Percentiles rank a stretch among this genome's conserved stretches.
Evolutionary conservation across 2,113 vertebrate species (phyloP).

Genomic region (Atrichornis clamosus): DNA sequence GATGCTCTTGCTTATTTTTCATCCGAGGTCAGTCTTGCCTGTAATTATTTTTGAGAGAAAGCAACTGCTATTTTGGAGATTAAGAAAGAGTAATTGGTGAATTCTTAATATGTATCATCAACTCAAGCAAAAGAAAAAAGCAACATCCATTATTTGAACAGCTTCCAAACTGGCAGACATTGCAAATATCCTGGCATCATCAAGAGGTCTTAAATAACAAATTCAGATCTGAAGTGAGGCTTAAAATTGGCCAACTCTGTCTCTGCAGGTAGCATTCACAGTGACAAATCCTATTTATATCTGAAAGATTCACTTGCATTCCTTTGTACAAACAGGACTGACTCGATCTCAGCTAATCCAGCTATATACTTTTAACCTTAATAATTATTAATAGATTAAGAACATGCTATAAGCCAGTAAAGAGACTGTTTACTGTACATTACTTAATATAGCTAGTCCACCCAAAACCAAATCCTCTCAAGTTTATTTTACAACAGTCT

Average conservation of each 20-base stretch:
- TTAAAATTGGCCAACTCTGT: neutral
- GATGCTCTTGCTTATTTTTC: neutral
- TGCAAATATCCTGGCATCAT: neutral
- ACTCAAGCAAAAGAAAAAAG: neutral
- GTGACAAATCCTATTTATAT: neutral
- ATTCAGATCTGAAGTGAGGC: neutral
- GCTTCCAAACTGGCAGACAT: neutral
- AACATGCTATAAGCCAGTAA: neutral
- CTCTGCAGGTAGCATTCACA: neutral
- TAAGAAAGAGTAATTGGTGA: neutral
- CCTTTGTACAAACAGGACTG: neutral
- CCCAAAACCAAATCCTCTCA: neutral
- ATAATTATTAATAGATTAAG: neutral
- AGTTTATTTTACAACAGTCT: neutral
- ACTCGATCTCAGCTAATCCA: neutral
- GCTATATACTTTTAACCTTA: neutral
- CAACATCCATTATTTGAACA: neutral
- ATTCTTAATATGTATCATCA: conserved; percentile 5
- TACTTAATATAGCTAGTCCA: neutral
- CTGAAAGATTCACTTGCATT: neutral
- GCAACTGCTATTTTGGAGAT: neutral
- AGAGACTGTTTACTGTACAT: neutral
- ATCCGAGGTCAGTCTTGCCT: conserved; percentile 5
- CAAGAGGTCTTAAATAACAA: neutral
- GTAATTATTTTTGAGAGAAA: conserved; percentile 47